Conservation (phyloP, 2,113 vertebrate species). For the Alligator sinensis region DNA sequence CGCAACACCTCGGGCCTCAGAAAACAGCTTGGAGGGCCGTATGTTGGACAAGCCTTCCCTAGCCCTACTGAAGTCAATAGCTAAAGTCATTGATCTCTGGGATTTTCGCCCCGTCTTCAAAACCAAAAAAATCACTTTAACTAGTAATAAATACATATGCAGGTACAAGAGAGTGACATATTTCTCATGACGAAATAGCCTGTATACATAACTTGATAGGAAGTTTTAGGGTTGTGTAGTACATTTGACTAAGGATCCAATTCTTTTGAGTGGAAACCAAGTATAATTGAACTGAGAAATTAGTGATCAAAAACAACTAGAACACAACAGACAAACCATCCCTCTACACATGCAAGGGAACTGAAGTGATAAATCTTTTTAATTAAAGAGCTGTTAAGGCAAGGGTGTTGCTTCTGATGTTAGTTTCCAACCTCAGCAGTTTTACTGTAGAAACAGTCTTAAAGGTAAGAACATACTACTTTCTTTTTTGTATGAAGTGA, state of each 20-base stretch:
- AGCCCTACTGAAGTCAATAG: not conserved
- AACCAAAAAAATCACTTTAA: not conserved
- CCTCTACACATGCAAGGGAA: not conserved
- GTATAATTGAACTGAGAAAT: not conserved
- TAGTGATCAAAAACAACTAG: not conserved
- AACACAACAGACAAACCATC: not conserved
- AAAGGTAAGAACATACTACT: not conserved
- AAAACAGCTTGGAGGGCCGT: too few species aligned
- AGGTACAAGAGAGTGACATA: not conserved
- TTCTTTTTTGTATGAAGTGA: conserved; percentile 1
- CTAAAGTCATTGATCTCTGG: not conserved
- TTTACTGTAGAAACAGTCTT: conserved; percentile 4
- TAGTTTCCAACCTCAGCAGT: not conserved
- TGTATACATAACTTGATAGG: conserved; percentile 25
- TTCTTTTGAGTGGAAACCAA: not conserved
- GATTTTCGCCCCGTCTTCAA: not conserved
- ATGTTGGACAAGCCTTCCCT: too few species aligned
- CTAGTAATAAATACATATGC: not conserved
- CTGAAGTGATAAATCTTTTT: not conserved
- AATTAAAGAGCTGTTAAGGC: not conserved
- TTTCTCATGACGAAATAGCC: conserved; percentile 45
- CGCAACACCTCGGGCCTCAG: too few species aligned
- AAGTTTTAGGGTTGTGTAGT: conserved; percentile 14
- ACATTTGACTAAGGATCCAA: not conserved
- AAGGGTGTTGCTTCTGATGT: not conserved